Percentiles rank a stretch among this genome's conserved stretches.
Evolutionary conservation across 2,797 vertebrate species (phyloP).

Genomic region (Allobates femoralis): DNA sequence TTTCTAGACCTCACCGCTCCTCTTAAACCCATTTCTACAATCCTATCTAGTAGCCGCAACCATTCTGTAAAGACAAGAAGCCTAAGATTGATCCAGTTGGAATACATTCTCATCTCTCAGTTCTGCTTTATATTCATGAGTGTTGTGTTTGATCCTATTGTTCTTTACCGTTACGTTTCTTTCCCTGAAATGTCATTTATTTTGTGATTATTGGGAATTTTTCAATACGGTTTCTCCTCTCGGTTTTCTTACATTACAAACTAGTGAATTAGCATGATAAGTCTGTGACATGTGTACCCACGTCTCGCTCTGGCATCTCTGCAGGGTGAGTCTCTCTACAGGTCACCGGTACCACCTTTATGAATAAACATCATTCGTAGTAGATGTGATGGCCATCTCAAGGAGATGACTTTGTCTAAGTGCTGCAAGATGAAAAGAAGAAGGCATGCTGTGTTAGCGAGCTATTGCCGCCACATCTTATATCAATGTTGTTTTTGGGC

Average conservation of each 20-base stretch:
- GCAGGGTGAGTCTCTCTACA: neutral
- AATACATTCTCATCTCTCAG: neutral
- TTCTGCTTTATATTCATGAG: neutral
- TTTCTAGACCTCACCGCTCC: neutral
- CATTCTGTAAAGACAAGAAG: neutral
- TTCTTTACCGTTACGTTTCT: neutral
- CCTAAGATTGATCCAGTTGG: neutral
- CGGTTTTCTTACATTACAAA: neutral
- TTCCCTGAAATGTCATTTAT: neutral
- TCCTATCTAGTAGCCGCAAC: neutral
- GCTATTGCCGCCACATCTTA: neutral
- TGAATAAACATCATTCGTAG: neutral
- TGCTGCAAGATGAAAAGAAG: neutral
- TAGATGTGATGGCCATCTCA: neutral
- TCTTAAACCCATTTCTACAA: neutral
- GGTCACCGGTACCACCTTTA: neutral
- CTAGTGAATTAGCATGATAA: constrained; percentile 3
- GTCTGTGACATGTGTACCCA: neutral
- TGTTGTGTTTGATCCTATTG: neutral
- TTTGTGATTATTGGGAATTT: neutral
- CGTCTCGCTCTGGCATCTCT: neutral
- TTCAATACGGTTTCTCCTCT: neutral
- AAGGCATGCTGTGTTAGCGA: neutral
- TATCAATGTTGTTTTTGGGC: neutral
- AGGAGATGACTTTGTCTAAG: neutral